phyloP scores from a whole-genome alignment of 2,113 vertebrate species.

The Reinhardtius hippoglossoides region DNA sequence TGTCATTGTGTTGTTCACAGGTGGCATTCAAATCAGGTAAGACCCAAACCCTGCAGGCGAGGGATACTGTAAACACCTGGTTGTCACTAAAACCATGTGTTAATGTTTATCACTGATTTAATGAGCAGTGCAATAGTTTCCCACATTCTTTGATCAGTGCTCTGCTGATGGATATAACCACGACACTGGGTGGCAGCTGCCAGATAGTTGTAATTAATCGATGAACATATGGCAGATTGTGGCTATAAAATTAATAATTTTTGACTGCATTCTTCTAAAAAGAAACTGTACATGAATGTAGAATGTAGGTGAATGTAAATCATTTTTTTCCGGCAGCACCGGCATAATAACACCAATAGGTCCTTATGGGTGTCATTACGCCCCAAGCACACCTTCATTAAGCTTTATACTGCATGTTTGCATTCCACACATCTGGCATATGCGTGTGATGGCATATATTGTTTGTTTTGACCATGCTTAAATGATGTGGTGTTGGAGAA shows the following conservation, averaged over 20 bases:
- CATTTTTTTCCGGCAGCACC: not conserved
- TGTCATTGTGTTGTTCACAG: not conserved
- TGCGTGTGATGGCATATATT: not conserved
- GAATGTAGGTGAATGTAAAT: not conserved
- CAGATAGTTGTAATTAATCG: slow-evolving; percentile 1
- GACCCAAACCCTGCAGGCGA: not conserved
- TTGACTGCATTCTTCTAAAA: not conserved
- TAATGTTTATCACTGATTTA: not conserved
- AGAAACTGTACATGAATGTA: not conserved
- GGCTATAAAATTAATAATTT: not conserved
- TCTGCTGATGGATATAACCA: not conserved
- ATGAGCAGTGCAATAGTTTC: not conserved
- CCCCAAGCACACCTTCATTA: not conserved
- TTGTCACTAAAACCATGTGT: not conserved
- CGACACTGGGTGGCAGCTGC: not conserved
- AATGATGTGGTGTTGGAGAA: not conserved
- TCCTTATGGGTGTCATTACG: not conserved
- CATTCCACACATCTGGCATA: not conserved
- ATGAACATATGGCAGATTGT: not conserved
- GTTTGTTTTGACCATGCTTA: not conserved
- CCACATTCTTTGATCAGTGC: not conserved
- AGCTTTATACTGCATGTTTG: not conserved
- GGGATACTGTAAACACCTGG: not conserved
- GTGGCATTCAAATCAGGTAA: not conserved
- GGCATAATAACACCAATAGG: not conserved